A percentile compares a stretch with the other conserved stretches of the same genome.
Evolutionary conservation across 2,888 invertebrate species (phyloP).

Genomic region (Eumerus sabulonum): DNA sequence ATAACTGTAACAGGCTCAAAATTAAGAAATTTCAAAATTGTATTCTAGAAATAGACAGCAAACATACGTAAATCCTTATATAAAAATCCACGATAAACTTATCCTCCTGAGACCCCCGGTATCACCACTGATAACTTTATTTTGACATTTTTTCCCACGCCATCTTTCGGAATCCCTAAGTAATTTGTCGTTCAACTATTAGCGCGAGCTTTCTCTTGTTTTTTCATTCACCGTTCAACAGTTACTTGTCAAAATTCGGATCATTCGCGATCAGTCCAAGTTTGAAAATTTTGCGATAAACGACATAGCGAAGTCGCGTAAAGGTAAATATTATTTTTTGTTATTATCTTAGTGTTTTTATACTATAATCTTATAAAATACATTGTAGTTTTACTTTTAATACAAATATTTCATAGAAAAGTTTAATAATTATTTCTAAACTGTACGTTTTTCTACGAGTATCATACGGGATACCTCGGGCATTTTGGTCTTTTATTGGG

Average conservation of each 20-base stretch:
- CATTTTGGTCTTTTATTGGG: neutral
- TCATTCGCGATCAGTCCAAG: slow-evolving; percentile 1
- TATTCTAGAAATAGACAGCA: too few species aligned
- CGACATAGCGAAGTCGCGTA: slow-evolving; percentile 4
- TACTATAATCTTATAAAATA: neutral
- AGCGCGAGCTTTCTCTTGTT: neutral
- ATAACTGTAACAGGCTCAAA: too few species aligned
- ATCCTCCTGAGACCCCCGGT: slow-evolving; percentile 4
- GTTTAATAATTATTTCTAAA: slow-evolving; percentile 1
- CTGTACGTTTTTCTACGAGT: neutral
- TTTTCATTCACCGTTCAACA: neutral
- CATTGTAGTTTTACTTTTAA: neutral
- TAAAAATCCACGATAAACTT: too few species aligned
- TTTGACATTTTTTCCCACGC: slow-evolving; percentile 3
- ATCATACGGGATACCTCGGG: neutral
- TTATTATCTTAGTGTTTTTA: neutral
- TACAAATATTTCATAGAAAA: slow-evolving; percentile 1
- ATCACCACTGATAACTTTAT: slow-evolving; percentile 1
- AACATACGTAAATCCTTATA: too few species aligned
- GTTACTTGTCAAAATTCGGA: neutral
- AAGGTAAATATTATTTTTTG: neutral
- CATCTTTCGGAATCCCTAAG: neutral
- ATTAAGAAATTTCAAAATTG: too few species aligned
- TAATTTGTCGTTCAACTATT: neutral
- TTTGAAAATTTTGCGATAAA: neutral